Evolutionary conservation across 2,113 vertebrate genomes (phyloP), one percentile per base, ranked within the genome.

Genomic region (Daubentonia madagascariensis): DNA sequence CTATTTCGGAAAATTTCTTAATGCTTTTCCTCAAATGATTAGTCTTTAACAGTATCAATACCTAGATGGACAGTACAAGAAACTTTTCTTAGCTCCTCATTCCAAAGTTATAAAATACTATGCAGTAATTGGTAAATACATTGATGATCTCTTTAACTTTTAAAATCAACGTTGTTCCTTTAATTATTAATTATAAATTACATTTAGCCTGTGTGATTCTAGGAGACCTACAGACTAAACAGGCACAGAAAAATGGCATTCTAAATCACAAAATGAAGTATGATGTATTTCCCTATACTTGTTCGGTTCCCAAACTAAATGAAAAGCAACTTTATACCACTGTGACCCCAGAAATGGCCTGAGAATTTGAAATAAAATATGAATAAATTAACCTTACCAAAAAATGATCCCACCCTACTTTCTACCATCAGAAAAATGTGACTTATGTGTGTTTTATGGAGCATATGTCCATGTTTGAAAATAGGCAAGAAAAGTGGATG

Each of bases 131-230:
- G n/a, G n/a, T n/a, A n/a, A n/a, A n/a, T n/a, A n/a, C n/a, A n/a
- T 48, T 68, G 52, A 86, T 40, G 72, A 37, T n/a, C 5, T 85
- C n/a, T 6, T 1, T 11, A 78, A 40, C 35, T 93, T 65, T 93
- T 59, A 67, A 28, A 83, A 28, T 23, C 32, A 72, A 75, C 23
- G 23, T 5, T 50, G 17, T 50, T 96, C 18, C 85, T 85, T 91
- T 6, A 80, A 40, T 70, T 54, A 88, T 97, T 97, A 92, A 89
- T 96, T 98, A 68, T 78, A 96, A 98, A 89, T 96, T 87, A 79
- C 96, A 90, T 85, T 97, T 97, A 89, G 94, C 75, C 86, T 91
- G 95, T 97, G 73, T 83, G 50, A 85, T n/a, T n/a, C n/a, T n/a
- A n/a, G n/a, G n/a, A n/a, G n/a, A n/a, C n/a, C 73, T 96, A 25